These are phyloP conservation scores for Centropus unirufus DNA, from an alignment of 2,113 vertebrate genomes.

Conservation along the genomic window DNA sequence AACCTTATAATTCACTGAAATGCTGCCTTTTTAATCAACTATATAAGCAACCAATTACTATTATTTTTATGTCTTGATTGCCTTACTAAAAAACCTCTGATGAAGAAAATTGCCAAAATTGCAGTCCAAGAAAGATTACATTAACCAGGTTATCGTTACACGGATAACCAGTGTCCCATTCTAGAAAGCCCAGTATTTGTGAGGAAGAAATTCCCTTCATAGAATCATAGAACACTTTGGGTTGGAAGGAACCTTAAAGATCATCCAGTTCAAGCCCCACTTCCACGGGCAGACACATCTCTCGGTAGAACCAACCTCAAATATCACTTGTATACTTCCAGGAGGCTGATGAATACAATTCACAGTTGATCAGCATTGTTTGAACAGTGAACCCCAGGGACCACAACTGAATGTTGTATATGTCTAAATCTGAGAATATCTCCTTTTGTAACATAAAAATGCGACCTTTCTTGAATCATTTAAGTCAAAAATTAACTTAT, in stretches of 20 bases:
- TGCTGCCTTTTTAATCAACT: not conserved
- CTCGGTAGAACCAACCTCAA: not conserved
- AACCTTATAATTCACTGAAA: not conserved
- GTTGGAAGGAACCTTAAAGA: too few species aligned
- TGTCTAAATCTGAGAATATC: not conserved
- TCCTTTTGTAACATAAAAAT: not conserved
- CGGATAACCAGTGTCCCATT: not conserved
- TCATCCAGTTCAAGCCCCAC: too few species aligned
- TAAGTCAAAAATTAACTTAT: not conserved
- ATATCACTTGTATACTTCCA: not conserved
- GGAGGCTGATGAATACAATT: not conserved
- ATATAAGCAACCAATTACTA: not conserved
- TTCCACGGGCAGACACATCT: too few species aligned
- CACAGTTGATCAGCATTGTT: not conserved
- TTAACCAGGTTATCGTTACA: not conserved
- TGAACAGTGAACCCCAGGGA: not conserved
- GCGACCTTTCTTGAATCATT: not conserved
- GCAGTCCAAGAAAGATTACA: not conserved
- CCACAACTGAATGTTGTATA: not conserved
- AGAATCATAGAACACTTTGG: too few species aligned
- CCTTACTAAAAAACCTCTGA: not conserved
- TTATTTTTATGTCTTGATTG: not conserved
- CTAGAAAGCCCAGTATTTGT: not conserved
- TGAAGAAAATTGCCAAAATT: not conserved
- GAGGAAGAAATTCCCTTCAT: not conserved